Conservation (phyloP, 2,888 invertebrate species). For the Dryococelus australis region DNA sequence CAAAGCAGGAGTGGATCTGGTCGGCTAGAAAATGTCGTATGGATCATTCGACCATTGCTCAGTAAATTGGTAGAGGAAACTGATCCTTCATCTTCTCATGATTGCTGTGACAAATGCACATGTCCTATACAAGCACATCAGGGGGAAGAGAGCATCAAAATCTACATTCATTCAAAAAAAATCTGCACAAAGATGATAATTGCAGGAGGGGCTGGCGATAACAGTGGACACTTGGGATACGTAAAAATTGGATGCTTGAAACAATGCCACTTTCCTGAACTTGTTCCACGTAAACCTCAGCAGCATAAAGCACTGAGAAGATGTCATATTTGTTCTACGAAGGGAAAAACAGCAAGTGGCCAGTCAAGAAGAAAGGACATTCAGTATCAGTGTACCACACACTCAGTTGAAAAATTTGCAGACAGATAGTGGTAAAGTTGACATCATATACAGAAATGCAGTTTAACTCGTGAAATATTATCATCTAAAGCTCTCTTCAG, state of each 20-base stretch:
- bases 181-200: neutral
- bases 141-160: neutral
- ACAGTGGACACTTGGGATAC: neutral
- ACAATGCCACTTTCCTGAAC: neutral
- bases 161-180: neutral
- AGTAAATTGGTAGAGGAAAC: constrained; percentile 1
- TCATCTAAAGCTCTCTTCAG: too few relatives aligned
- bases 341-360: neutral
- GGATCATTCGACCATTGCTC: constrained; percentile 19
- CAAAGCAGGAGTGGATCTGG: constrained; percentile 12
- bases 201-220: neutral
- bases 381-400: neutral
- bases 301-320: neutral
- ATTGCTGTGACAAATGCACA: neutral
- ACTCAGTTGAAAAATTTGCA: too few relatives aligned
- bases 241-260: neutral
- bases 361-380: neutral
- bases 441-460: too few relatives aligned
- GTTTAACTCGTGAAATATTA: too few relatives aligned
- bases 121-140: neutral
- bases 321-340: neutral
- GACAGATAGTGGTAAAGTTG: too few relatives aligned
- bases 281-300: neutral
- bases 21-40: neutral
- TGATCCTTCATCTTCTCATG: neutral